Evolutionary conservation across 2,113 vertebrate species (phyloP).

Genomic region (Nycticorax nycticorax): DNA sequence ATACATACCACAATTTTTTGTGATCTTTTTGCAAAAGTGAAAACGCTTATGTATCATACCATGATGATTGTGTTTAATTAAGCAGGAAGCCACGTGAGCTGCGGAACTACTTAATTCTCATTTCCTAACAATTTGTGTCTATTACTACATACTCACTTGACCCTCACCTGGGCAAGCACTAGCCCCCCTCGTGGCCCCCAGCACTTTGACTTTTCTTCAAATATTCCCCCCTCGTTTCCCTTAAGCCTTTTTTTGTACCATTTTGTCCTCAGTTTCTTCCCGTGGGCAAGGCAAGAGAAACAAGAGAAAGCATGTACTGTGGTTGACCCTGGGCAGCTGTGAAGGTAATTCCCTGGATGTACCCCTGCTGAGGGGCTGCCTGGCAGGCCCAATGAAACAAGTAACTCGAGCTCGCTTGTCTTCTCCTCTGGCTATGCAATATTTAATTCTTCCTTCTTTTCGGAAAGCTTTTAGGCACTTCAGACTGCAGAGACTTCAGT

Average conservation of each 20-base stretch:
- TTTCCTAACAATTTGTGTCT: neutral
- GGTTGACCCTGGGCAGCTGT: neutral
- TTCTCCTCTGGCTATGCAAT: neutral
- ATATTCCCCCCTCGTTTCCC: neutral
- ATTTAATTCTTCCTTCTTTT: constrained; percentile 14
- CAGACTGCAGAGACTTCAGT: neutral
- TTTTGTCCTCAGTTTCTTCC: neutral
- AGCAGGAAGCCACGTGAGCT: neutral
- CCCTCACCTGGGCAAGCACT: neutral
- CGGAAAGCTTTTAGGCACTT: neutral
- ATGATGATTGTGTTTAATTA: neutral
- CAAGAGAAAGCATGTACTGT: neutral
- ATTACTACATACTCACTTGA: neutral
- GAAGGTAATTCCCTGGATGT: neutral
- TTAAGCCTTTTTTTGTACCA: neutral
- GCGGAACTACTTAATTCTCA: neutral
- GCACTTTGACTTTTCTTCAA: neutral
- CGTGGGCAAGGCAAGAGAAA: neutral
- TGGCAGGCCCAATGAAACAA: neutral
- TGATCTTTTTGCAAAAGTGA: neutral
- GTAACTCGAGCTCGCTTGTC: neutral
- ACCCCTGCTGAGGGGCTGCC: neutral
- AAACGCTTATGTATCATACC: neutral
- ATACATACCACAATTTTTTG: neutral
- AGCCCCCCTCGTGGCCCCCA: neutral